These are phyloP conservation scores for Thoracochromis brauschi DNA, from an alignment of 2,113 vertebrate genomes.

Conservation along the genomic window DNA sequence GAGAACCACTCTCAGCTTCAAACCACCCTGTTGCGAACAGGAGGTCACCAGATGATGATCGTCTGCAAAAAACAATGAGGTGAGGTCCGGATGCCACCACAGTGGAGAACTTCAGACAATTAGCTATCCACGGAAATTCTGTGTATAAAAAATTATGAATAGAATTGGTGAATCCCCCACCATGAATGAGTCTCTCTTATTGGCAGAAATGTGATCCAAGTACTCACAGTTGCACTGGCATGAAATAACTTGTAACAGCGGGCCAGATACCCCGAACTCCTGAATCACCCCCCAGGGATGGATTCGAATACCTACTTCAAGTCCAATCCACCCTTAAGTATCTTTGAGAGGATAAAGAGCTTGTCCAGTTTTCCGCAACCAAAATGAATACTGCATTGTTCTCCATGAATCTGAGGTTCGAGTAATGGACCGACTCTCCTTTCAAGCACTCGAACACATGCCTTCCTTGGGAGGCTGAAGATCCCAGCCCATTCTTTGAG, in stretches of 20 bases:
- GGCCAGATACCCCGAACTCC: background rate
- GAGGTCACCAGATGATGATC: background rate
- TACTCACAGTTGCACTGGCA: background rate
- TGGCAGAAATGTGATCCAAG: background rate
- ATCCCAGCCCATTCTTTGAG: background rate
- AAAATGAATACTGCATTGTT: background rate
- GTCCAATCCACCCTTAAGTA: background rate
- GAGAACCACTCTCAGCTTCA: background rate
- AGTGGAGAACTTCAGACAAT: background rate
- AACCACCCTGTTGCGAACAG: background rate
- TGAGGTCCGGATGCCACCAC: background rate
- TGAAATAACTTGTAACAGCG: background rate
- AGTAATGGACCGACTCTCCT: background rate
- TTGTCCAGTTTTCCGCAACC: background rate
- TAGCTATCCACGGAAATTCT: background rate
- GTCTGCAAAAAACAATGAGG: background rate
- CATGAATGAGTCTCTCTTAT: background rate
- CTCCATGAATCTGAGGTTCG: background rate
- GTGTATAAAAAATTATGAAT: background rate
- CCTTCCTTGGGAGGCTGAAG: background rate
- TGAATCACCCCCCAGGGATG: background rate
- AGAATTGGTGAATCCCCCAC: background rate
- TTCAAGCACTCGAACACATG: background rate
- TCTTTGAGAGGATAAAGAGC: background rate
- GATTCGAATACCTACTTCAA: background rate